Evolutionary conservation across 2,797 vertebrate species (phyloP), one percentile per base, ranked within the genome.

Genomic region (Sebastes jordani): DNA sequence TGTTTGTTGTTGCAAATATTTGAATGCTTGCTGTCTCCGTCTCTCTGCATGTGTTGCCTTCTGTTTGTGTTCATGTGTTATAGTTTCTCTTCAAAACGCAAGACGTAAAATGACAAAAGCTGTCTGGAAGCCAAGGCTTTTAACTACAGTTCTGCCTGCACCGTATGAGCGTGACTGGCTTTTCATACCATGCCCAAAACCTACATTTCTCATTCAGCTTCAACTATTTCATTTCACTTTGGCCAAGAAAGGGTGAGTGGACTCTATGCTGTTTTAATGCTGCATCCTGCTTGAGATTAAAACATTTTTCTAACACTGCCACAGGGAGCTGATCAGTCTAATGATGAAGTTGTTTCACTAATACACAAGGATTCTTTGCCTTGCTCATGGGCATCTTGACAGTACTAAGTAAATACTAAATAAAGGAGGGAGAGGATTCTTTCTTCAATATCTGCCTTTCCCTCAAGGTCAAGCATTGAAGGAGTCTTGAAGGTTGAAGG

Each of bases 41-140:
- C 52, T 54, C 52, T 54, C 52, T 54, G 52, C 52, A 52, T 52
- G 46, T 52, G 46, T 20, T 8, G 16, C 42, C 20, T 49, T 52
- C 20, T n/a, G 20, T 54, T 22, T n/a, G 52, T 54, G 20, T 54
- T 54, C 52, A 54, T 54, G 52, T 54, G 52, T 54, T 54, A 10
- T 11, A n/a, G 52, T 22, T 54, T 54, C 20, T 54, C n/a, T 54
- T 54, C 10, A 54, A 54, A 54, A 54, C 52, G 2, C 52, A 54
- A 54, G 10, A 54, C n/a, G 16, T 54, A 54, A 69, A 74, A 68
- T 60, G 66, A 52, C 34, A 52, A 34, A 66, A 69, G 55, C 30
- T 34, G 23, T 52, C 66, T 49, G n/a, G 23, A 36, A 66, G 78
- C 65, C 2, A 11, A 62, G 10, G 30, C 76, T 80, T 38, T 86